A percentile compares a stretch with the other conserved stretches of the same genome.
Conservation (phyloP, 2,113 vertebrate species). For the Sorex araneus region DNA sequence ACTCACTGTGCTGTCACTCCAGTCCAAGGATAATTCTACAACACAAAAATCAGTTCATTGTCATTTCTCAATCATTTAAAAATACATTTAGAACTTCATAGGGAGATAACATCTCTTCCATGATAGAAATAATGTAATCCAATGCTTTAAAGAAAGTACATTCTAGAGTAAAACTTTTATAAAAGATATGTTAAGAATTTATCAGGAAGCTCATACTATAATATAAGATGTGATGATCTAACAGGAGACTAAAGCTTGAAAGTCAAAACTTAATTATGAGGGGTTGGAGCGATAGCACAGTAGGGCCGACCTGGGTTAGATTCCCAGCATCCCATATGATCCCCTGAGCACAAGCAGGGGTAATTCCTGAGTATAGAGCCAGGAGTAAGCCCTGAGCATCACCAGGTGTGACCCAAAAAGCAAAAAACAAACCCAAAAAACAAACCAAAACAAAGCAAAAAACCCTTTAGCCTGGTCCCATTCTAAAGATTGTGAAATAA, state of each 20-base stretch:
- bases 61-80: conserved; percentile 69
- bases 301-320: no score
- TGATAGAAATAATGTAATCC: conserved; percentile 52
- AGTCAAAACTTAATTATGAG: conserved; percentile 61
- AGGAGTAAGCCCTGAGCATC: no score
- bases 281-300: no score
- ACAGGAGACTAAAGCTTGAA: conserved; percentile 68
- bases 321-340: no score
- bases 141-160: background rate
- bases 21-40: no score
- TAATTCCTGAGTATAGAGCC: no score
- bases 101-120: background rate
- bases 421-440: no score
- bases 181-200: conserved; percentile 72
- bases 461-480: no score
- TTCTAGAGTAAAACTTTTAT: conserved; percentile 39
- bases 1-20: no score
- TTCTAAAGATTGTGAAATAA: background rate
- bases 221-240: conserved; percentile 37
- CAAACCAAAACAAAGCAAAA: no score
- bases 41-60: conserved; percentile 56
- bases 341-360: no score
- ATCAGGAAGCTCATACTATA: conserved; percentile 68
- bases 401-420: no score
- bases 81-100: conserved; percentile 71